phyloP scores from a whole-genome alignment of 2,888 invertebrate species.

The Sinelater perroti region DNA sequence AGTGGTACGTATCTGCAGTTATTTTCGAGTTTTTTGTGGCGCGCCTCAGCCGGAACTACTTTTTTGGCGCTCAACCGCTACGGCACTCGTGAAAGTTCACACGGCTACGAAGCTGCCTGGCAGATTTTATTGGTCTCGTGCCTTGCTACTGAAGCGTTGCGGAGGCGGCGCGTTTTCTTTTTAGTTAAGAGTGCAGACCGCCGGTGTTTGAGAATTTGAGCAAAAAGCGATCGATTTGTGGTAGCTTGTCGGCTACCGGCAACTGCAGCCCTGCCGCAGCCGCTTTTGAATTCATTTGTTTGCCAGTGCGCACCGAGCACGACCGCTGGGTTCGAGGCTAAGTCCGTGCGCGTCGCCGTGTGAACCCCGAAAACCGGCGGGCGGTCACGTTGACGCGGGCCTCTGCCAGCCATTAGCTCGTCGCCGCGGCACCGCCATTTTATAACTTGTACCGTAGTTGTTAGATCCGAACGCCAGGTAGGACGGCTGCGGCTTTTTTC shows the following conservation, averaged over 20 bases:
- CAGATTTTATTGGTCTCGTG: no score
- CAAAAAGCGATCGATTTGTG: conserved; percentile 20
- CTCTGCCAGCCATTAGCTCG: conserved; percentile 43
- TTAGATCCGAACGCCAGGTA: conserved; percentile 42
- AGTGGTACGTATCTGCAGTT: conserved; percentile 53
- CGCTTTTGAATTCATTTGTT: conserved; percentile 29
- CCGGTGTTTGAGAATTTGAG: no score
- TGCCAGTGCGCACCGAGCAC: conserved; percentile 33
- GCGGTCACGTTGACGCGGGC: conserved; percentile 66
- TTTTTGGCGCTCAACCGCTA: not conserved
- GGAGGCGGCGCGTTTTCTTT: not conserved
- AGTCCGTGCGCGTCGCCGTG: conserved; percentile 80
- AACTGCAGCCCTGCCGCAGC: conserved; percentile 24
- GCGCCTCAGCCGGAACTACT: not conserved
- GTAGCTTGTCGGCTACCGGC: conserved; percentile 27
- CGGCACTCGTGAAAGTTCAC: no score
- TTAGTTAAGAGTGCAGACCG: no score
- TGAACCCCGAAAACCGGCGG: conserved; percentile 74
- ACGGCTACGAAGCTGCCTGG: no score
- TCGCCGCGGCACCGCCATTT: conserved; percentile 55
- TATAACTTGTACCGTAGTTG: conserved; percentile 51
- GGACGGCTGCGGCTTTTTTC: no score
- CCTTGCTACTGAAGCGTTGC: no score
- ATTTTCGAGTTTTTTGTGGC: conserved; percentile 37
- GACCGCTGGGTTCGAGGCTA: conserved; percentile 54